Percentiles rank a stretch among this genome's conserved stretches.
phyloP scores from a whole-genome alignment of 2,888 invertebrate genomes.

The Graphium colonna region DNA sequence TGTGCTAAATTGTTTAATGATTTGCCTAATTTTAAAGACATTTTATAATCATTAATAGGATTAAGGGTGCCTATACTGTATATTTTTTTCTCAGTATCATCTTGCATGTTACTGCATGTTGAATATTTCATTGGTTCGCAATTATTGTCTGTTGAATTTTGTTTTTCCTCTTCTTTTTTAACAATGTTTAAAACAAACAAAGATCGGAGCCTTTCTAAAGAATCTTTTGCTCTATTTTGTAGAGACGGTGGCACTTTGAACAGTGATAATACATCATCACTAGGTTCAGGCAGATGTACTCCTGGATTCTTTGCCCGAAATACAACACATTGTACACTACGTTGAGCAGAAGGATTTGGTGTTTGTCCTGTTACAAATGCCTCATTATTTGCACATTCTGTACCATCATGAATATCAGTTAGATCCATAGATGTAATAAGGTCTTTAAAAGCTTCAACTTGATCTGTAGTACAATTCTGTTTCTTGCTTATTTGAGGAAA shows the following conservation, averaged over 20 bases:
- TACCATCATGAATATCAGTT: slow-evolving; percentile 71
- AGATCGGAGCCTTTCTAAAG: too few species aligned
- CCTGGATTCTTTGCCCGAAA: slow-evolving; percentile 80
- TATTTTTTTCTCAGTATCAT: slow-evolving; percentile 31
- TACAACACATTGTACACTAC: slow-evolving; percentile 79
- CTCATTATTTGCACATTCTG: slow-evolving; percentile 63
- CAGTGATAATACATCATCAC: slow-evolving; percentile 68
- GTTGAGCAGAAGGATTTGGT: slow-evolving; percentile 74
- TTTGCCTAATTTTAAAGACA: slow-evolving; percentile 61
- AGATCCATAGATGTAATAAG: slow-evolving; percentile 85
- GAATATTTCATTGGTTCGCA: slow-evolving; percentile 23
- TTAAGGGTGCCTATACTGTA: slow-evolving; percentile 77
- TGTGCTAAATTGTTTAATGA: slow-evolving; percentile 43
- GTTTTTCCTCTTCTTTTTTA: too few species aligned
- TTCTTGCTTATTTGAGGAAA: slow-evolving; percentile 81
- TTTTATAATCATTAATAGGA: slow-evolving; percentile 81
- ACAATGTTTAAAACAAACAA: too few species aligned
- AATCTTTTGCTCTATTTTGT: slow-evolving; percentile 52
- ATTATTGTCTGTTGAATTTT: too few species aligned
- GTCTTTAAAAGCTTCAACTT: slow-evolving; percentile 82
- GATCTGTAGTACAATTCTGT: slow-evolving; percentile 67
- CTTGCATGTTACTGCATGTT: too few species aligned
- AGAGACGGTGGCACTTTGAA: slow-evolving; percentile 73
- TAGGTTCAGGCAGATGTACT: slow-evolving; percentile 75
- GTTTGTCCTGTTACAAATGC: slow-evolving; percentile 73